phyloP scores from a whole-genome alignment of 2,888 invertebrate species.

The Oligia fasciuncula region DNA sequence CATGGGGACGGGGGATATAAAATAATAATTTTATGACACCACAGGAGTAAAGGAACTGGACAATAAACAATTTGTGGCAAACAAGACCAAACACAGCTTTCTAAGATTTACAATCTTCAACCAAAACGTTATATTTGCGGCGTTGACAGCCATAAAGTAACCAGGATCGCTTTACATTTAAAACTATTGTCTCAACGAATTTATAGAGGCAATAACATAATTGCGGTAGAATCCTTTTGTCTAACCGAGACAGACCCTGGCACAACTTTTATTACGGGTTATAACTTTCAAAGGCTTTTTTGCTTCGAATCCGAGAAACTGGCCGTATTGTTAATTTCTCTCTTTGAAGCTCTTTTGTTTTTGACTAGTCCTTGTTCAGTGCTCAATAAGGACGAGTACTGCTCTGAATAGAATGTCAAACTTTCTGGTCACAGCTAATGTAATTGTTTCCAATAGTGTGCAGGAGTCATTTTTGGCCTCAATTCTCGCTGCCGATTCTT shows the following conservation, averaged over 20 bases:
- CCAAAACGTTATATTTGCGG: constrained; percentile 78
- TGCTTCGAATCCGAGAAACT: constrained; percentile 74
- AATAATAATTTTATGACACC: constrained; percentile 32
- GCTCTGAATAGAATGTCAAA: constrained; percentile 75
- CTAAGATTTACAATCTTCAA: constrained; percentile 73
- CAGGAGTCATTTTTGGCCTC: constrained; percentile 76
- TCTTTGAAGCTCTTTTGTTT: constrained; percentile 72
- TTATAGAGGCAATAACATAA: constrained; percentile 84
- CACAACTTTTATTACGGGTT: constrained; percentile 79
- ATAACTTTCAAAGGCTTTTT: constrained; percentile 78
- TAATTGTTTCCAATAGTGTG: constrained; percentile 76
- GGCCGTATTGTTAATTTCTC: constrained; percentile 77
- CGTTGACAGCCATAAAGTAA: constrained; percentile 82
- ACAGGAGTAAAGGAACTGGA: constrained; percentile 34
- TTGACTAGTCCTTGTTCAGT: constrained; percentile 68
- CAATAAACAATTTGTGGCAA: constrained; percentile 61
- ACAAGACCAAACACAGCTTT: constrained; percentile 68
- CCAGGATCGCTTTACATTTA: constrained; percentile 70
- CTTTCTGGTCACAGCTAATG: constrained; percentile 77
- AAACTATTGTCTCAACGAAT: constrained; percentile 79
- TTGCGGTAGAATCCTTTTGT: constrained; percentile 84
- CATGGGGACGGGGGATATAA: not conserved
- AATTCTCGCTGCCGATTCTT: constrained; percentile 76
- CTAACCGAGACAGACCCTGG: constrained; percentile 69
- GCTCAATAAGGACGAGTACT: constrained; percentile 32